These are phyloP conservation scores for Standfussiana lucernea DNA, from an alignment of 2,888 invertebrate genomes.

Conservation along the genomic window DNA sequence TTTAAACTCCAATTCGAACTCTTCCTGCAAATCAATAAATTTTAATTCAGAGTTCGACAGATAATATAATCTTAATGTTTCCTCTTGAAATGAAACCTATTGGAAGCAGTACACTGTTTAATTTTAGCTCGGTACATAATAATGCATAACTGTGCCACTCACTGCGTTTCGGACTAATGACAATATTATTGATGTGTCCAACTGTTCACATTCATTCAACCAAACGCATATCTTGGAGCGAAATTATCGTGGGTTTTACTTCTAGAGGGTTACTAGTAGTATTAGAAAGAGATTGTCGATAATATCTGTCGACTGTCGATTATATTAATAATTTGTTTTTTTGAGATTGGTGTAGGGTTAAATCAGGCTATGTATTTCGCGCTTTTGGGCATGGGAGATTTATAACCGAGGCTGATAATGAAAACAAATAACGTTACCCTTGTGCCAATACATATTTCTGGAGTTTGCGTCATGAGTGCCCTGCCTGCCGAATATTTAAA, in stretches of 20 bases:
- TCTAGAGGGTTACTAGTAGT: conserved; percentile 15
- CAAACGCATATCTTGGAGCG: conserved; percentile 32
- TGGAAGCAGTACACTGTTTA: conserved; percentile 38
- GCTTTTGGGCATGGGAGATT: conserved; percentile 22
- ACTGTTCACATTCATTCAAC: conserved; percentile 75
- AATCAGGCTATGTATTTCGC: conserved; percentile 28
- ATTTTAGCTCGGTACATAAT: conserved; percentile 56
- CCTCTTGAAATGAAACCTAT: conserved; percentile 51
- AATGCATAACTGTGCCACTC: conserved; percentile 58
- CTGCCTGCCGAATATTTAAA: conserved; percentile 25
- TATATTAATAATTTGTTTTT: conserved; percentile 4
- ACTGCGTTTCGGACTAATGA: conserved; percentile 56
- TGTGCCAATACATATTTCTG: conserved; percentile 43
- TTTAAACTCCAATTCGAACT: conserved; percentile 11
- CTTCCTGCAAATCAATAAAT: conserved; percentile 22
- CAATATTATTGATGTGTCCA: conserved; percentile 72
- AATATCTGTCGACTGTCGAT: conserved; percentile 1
- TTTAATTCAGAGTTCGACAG: conserved; percentile 21
- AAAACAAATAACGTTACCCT: conserved; percentile 49
- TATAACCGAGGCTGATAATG: conserved; percentile 31
- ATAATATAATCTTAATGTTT: conserved; percentile 55
- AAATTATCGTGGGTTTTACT: conserved; percentile 40
- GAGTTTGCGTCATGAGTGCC: conserved; percentile 41
- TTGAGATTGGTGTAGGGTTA: not conserved
- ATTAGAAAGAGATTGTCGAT: conserved; percentile 31